Evolutionary conservation across 2,797 vertebrate genomes (phyloP).

Genomic region (Ispidina lecontei): DNA sequence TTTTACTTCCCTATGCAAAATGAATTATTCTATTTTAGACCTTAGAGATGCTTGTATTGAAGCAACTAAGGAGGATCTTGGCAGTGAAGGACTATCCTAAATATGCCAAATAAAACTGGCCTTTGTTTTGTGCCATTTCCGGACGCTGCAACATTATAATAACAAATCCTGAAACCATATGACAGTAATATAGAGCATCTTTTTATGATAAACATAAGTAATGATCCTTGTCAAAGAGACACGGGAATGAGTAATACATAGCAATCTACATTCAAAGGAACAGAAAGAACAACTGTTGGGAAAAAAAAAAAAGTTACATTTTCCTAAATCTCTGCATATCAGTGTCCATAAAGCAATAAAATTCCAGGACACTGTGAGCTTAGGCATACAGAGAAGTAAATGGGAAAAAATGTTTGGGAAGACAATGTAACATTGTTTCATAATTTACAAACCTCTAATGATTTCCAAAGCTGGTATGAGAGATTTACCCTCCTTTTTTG

Average conservation of each 20-base stretch:
- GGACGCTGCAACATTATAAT: slow-evolving; percentile 33
- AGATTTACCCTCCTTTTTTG: slow-evolving; percentile 70
- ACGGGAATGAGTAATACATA: slow-evolving; percentile 39
- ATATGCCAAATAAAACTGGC: slow-evolving; percentile 61
- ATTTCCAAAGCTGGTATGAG: slow-evolving; percentile 69
- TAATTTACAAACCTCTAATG: slow-evolving; percentile 73
- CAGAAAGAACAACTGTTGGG: slow-evolving; percentile 41
- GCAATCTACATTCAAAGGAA: slow-evolving; percentile 49
- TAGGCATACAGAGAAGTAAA: slow-evolving; percentile 62
- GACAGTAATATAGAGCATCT: slow-evolving; percentile 63
- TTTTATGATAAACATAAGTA: slow-evolving; percentile 65
- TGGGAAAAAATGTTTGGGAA: slow-evolving; percentile 55
- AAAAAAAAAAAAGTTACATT: neutral
- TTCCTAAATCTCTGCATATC: slow-evolving; percentile 23
- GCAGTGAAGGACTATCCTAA: slow-evolving; percentile 37
- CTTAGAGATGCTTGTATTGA: neutral
- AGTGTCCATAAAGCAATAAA: slow-evolving; percentile 37
- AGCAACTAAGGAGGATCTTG: slow-evolving; percentile 42
- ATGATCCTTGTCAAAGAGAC: slow-evolving; percentile 50
- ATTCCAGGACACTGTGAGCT: slow-evolving; percentile 52
- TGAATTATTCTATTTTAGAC: slow-evolving; percentile 45
- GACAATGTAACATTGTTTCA: slow-evolving; percentile 67
- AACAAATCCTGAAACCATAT: slow-evolving; percentile 61
- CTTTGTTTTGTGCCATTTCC: slow-evolving; percentile 65
- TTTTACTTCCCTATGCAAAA: neutral